These are phyloP conservation scores for Panopea generosa DNA, from an alignment of 2,888 invertebrate species.

Conservation along the genomic window DNA sequence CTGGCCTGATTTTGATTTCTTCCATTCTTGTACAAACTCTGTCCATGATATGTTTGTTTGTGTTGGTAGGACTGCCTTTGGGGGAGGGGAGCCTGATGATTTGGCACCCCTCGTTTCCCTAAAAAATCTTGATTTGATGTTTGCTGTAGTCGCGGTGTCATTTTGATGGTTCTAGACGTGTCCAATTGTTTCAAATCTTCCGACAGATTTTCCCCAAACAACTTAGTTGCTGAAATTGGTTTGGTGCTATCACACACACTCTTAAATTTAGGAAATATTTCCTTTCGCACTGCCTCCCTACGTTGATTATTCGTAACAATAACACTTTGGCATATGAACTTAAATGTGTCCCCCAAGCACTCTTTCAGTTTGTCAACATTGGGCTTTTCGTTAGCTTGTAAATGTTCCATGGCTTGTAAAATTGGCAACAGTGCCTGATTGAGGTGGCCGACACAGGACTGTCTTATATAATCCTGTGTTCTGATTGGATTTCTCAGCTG, in stretches of 20 bases:
- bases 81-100: background rate
- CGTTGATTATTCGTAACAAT: slow-evolving; percentile 2
- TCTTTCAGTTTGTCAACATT: slow-evolving; percentile 5
- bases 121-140: slow-evolving; percentile 4
- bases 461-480: no score
- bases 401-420: no score
- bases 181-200: slow-evolving; percentile 13
- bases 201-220: slow-evolving; percentile 20
- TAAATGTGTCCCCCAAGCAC: slow-evolving; percentile 19
- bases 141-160: background rate
- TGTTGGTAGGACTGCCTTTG: background rate
- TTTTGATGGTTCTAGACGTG: background rate
- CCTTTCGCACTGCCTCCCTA: slow-evolving; percentile 8
- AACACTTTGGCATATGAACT: slow-evolving; percentile 1
- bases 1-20: no score
- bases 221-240: no score
- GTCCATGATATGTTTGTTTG: no score
- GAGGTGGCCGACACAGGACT: no score
- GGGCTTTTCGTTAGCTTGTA: no score
- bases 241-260: slow-evolving; percentile 18
- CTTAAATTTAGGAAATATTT: slow-evolving; percentile 14
- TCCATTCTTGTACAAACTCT: no score
- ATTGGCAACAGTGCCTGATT: no score
- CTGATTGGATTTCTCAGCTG: no score
- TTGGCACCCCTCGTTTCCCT: background rate